Conservation (phyloP, 2,797 vertebrate species). For the Enteromius fasciolatus region DNA sequence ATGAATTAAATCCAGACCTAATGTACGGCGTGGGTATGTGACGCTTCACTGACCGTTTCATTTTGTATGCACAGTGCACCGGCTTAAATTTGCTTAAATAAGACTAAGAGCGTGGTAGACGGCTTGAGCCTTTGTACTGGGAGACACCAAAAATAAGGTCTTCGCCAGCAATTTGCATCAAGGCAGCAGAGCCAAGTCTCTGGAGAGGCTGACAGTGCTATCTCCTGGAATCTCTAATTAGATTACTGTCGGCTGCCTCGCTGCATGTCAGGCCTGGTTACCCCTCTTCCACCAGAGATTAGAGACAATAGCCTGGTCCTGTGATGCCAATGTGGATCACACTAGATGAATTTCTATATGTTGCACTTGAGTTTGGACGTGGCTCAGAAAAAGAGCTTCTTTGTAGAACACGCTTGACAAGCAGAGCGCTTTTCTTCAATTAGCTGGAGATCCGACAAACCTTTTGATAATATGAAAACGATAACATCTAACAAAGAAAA, state of each 20-base stretch:
- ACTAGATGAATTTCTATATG: constrained; percentile 66
- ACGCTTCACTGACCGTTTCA: constrained; percentile 55
- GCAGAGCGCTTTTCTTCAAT: neutral
- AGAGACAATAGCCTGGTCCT: constrained; percentile 75
- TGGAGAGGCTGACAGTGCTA: constrained; percentile 70
- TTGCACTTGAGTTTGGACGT: constrained; percentile 56
- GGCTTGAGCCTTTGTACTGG: constrained; percentile 67
- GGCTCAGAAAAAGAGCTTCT: constrained; percentile 51
- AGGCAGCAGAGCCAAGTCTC: constrained; percentile 70
- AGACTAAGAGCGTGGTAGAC: constrained; percentile 49
- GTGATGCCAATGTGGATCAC: constrained; percentile 57
- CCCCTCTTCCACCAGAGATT: constrained; percentile 76
- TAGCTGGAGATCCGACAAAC: neutral
- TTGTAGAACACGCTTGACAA: constrained; percentile 6
- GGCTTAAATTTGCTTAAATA: constrained; percentile 66
- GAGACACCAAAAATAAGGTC: constrained; percentile 76
- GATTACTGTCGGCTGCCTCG: constrained; percentile 82
- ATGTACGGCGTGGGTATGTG: constrained; percentile 59
- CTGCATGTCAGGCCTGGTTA: constrained; percentile 82
- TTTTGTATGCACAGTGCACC: constrained; percentile 37
- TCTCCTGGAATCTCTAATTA: constrained; percentile 84
- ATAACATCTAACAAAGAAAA: neutral
- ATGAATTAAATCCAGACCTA: constrained; percentile 72
- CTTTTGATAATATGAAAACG: constrained; percentile 18
- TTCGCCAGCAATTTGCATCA: constrained; percentile 78